A percentile compares a stretch with the other conserved stretches of the same genome.
phyloP scores from a whole-genome alignment of 2,888 invertebrate species.

The Andrena fulva region DNA sequence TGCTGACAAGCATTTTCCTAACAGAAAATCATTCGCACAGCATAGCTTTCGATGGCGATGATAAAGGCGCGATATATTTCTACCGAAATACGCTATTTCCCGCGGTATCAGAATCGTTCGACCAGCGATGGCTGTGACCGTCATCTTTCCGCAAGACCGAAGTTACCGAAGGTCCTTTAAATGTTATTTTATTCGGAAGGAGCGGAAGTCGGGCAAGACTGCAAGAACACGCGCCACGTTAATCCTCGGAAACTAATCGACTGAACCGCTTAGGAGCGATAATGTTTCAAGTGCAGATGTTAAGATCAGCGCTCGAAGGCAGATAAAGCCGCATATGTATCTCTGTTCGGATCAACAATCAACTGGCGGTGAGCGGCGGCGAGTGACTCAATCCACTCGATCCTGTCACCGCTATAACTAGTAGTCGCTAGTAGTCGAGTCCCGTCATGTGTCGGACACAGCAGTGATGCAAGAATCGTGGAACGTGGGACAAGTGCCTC shows the following conservation, averaged over 20 bases:
- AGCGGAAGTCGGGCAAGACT: not conserved
- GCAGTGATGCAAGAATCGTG: not conserved
- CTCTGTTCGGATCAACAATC: slow-evolving; percentile 8
- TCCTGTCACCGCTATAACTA: not conserved
- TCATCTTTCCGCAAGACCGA: not conserved
- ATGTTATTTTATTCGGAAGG: not conserved
- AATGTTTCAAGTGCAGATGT: slow-evolving; percentile 17
- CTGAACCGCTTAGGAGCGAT: not conserved
- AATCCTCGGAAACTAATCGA: slow-evolving; percentile 5
- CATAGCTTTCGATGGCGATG: slow-evolving; percentile 36
- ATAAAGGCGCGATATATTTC: slow-evolving; percentile 44
- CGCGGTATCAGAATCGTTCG: slow-evolving; percentile 31
- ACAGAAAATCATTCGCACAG: slow-evolving; percentile 25
- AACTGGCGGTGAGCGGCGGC: not conserved
- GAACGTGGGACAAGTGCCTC: no score
- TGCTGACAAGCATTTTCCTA: slow-evolving; percentile 21
- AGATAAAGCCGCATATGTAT: not conserved
- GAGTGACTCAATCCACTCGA: slow-evolving; percentile 4
- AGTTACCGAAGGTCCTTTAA: not conserved
- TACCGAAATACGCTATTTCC: slow-evolving; percentile 44
- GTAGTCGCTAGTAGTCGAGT: not conserved
- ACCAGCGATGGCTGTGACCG: slow-evolving; percentile 28
- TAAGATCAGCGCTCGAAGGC: not conserved
- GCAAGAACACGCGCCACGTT: not conserved
- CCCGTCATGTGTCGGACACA: not conserved